phyloP scores from a whole-genome alignment of 2,797 vertebrate genomes.

The Aphelocoma californica region DNA sequence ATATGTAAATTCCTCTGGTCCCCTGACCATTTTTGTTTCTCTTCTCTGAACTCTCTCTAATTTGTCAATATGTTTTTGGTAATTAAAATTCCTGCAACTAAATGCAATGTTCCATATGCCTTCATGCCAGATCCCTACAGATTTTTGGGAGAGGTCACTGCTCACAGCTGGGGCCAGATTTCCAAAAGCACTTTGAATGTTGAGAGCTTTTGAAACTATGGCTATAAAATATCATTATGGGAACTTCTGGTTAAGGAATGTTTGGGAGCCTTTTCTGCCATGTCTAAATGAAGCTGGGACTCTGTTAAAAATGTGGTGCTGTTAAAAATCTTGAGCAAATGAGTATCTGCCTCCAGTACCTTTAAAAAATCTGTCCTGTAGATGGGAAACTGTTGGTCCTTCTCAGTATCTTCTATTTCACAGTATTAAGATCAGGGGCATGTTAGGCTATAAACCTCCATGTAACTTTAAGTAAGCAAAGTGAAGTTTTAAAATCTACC shows the following conservation, averaged over 20 bases:
- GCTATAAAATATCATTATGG: background rate
- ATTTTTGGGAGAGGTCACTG: conserved; percentile 30
- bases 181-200: conserved; percentile 13
- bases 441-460: background rate
- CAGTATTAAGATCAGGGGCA: background rate
- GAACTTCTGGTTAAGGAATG: background rate
- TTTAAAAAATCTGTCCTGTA: background rate
- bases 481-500: background rate
- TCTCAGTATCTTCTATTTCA: background rate
- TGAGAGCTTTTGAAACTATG: conserved; percentile 7
- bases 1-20: conserved; percentile 50
- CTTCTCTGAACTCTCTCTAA: conserved; percentile 56
- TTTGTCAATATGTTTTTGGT: conserved; percentile 64
- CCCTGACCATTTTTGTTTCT: conserved; percentile 56
- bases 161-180: conserved; percentile 25
- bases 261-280: background rate
- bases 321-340: background rate
- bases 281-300: background rate
- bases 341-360: background rate
- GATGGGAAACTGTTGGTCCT: background rate
- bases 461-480: background rate
- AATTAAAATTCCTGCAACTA: conserved; percentile 32
- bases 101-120: background rate
- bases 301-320: background rate
- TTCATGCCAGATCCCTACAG: background rate